Base-by-base conservation (phyloP, 2,888 invertebrate genomes). In the Campopleginae sp. region DNA sequence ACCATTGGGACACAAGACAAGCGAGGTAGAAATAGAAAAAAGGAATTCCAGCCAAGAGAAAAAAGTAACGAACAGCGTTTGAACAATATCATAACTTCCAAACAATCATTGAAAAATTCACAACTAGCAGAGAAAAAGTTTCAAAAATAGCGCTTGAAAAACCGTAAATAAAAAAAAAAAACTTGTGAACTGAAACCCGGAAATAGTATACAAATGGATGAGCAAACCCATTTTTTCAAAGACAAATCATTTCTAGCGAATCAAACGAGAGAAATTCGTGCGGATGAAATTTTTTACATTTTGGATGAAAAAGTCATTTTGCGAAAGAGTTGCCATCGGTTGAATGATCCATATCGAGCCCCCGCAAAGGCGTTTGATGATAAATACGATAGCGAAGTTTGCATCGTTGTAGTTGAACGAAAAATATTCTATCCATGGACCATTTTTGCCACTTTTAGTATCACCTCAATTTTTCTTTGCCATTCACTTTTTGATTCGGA, bases 31-130 rank as follows among this genome's bases (percentile, higher is more conserved):
- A 71, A 71, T 17, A 31, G 17, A n/a, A 48, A 27, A 51, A 19
- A 17, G 46, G 8, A 46, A 48, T 70, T 14, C 14, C 0, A 31
- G 10, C 14, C 27, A 31, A 44, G 44, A 74, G 61, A 61, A 19
- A 0, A 58, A 58, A 58, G 27, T 27, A 58, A 33, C 27, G 38
- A 27, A 44, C 19, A 46, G 63, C 17, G 61, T 66, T 66, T 10
- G 68, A 68, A 66, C 66, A 23, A 42, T 76, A 27, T 10, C 46
- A 12, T 33, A 66, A 76, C 48, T n/a, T 51, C 23, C 63, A 42
- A 8, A 38, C 19, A 23, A 76, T 46, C 46, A 33, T 46, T 75
- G 33, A 48, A 48, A 76, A 61, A 61, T 44, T 54, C 54, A 31
- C 38, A 63, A 54, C 54, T 68, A 42, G 51, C 66, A 8, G 8